phyloP scores from a whole-genome alignment of 2,113 vertebrate species.

The Sitta europaea region DNA sequence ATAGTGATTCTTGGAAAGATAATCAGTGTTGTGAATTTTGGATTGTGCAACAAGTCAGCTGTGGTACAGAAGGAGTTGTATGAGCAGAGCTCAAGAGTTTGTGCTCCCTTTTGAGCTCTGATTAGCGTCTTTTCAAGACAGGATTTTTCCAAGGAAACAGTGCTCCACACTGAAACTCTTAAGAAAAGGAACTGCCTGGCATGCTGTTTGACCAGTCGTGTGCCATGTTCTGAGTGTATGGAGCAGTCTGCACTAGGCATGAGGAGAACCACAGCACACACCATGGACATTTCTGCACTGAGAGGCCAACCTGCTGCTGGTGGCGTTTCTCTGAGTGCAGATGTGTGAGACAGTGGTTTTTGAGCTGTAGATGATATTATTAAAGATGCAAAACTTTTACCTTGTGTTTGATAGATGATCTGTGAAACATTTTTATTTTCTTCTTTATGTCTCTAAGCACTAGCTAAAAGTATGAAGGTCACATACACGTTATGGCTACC shows the following conservation, averaged over 20 bases:
- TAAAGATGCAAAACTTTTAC: not conserved
- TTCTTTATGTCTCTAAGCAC: not conserved
- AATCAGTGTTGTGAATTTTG: not conserved
- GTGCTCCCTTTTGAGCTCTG: not conserved
- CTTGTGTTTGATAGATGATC: not conserved
- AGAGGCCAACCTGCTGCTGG: not conserved
- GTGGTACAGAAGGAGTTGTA: not conserved
- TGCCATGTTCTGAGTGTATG: not conserved
- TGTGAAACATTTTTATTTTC: not conserved
- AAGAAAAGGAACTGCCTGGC: not conserved
- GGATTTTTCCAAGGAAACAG: not conserved
- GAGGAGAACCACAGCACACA: not conserved
- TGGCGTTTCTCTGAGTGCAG: not conserved
- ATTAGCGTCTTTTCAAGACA: not conserved
- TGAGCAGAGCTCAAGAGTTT: not conserved
- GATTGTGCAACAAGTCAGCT: not conserved
- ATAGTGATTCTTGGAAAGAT: not conserved
- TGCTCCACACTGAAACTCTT: not conserved
- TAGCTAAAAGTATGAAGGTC: not conserved
- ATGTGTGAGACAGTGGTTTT: not conserved
- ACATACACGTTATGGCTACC: not conserved
- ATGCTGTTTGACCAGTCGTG: fast-evolving
- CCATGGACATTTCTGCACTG: not conserved
- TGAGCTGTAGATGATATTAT: not conserved
- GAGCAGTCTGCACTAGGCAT: not conserved